Conservation (phyloP, 2,113 vertebrate genomes). For the Sialia sialis region DNA sequence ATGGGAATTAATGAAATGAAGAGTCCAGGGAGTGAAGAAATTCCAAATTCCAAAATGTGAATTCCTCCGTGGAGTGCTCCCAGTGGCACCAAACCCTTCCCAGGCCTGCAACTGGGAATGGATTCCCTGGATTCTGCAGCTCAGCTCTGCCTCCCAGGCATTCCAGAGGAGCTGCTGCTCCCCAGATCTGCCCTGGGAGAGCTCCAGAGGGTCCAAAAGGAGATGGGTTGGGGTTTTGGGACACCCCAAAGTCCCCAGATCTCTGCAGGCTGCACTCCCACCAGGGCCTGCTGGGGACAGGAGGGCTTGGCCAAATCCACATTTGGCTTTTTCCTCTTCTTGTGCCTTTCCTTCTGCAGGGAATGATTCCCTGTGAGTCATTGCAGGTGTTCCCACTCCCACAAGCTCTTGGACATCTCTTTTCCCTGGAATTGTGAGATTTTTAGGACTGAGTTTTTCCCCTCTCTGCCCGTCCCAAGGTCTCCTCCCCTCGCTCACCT, state of each 20-base stretch:
- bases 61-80: no score
- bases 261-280: fast-evolving
- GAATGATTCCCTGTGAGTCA: neutral
- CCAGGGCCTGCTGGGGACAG: neutral
- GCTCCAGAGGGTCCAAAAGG: no score
- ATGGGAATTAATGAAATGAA: neutral
- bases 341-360: no score
- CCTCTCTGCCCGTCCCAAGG: neutral
- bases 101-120: no score
- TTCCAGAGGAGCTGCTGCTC: no score
- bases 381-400: neutral
- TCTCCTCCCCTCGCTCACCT: neutral
- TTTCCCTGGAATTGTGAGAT: neutral
- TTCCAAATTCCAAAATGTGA: no score
- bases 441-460: neutral
- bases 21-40: neutral
- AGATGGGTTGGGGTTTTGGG: no score
- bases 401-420: neutral
- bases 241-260: no score
- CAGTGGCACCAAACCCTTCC: no score
- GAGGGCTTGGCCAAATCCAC: neutral
- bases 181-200: no score
- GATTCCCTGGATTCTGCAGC: no score
- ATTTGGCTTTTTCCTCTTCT: neutral
- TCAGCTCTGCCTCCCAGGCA: no score